Base-by-base conservation (phyloP, 1,140 invertebrate genomes). In the Drosophila oshimai region DNA sequence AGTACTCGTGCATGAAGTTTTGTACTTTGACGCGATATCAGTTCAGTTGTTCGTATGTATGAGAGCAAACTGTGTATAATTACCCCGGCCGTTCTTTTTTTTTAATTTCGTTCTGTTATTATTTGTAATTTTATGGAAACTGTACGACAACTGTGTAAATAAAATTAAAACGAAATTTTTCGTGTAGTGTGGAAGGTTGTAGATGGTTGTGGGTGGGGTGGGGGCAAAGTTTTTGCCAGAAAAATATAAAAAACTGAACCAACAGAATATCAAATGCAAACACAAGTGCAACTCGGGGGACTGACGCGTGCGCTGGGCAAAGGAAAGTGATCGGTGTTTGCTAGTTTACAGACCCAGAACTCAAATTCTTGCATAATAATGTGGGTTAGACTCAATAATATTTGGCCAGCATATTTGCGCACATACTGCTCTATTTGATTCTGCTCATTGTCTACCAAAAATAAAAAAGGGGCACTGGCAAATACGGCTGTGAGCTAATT, bases 1-100 rank as follows among this genome's bases (percentile, higher is more conserved):
- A 81, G 76, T 87, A 87, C 80, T 86, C 81, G 80, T 87, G 80
- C 80, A 86, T 86, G 80, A 86, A 86, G 81, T 87, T 87, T 55
- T 87, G 81, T 86, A 87, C 75, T 87, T 76, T 80, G 80, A 80
- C 68, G 79, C 80, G 72, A 80, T 86, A 87, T 81, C 76, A 86
- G 68, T 80, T 81, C 73, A 83, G 58, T 76, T 58, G 47, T 60
- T 62, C 60, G 37, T 69, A 67, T 69, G 64, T 79, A 54, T 28
- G 31, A 10, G 44, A 22, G 36, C 34, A 34, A 45, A 68, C 47
- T 61, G 62, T 76, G 44, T 86, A 61, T 81, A 88, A 76, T 86
- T 86, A 51, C 51, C 55, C 37, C 41, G 28, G 10, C 13, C 9
- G 17, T 68, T 79, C 50, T 51, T 51, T 55, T 61, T 74, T 54